phyloP scores from a whole-genome alignment of 2,797 vertebrate genomes.

The Pelochelys cantorii region DNA sequence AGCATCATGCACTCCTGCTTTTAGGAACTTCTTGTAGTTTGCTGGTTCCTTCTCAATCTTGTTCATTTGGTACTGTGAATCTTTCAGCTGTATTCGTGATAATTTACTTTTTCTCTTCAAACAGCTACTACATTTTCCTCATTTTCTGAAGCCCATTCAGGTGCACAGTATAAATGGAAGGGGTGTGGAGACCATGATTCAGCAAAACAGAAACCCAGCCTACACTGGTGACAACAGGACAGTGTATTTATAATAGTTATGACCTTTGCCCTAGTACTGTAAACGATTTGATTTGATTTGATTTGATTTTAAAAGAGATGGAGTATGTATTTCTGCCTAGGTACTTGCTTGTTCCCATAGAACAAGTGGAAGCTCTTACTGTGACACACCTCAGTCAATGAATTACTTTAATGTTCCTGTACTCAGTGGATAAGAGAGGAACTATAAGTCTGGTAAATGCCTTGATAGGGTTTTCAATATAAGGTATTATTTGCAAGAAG shows the following conservation, averaged over 20 bases:
- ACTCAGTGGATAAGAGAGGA: not conserved
- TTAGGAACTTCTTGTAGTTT: not conserved
- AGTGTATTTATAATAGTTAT: not conserved
- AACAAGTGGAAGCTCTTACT: constrained; percentile 7
- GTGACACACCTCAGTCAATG: not conserved
- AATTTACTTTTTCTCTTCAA: not conserved
- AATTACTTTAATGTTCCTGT: not conserved
- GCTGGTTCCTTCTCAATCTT: not conserved
- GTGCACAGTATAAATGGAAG: not conserved
- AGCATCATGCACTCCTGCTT: not conserved
- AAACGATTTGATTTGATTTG: not conserved
- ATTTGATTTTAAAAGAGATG: not conserved
- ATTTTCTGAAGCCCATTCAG: not conserved
- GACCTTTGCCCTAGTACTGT: not conserved
- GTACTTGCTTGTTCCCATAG: constrained; percentile 19
- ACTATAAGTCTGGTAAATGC: not conserved
- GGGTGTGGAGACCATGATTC: not conserved
- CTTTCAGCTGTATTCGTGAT: not conserved
- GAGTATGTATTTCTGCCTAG: not conserved
- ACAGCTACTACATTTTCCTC: not conserved
- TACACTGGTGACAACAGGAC: not conserved
- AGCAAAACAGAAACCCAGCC: not conserved
- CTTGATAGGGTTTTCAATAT: not conserved
- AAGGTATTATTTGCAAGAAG: not conserved
- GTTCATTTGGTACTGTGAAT: not conserved